These are phyloP conservation scores for Albula goreensis DNA, from an alignment of 2,113 vertebrate genomes.

Conservation along the genomic window DNA sequence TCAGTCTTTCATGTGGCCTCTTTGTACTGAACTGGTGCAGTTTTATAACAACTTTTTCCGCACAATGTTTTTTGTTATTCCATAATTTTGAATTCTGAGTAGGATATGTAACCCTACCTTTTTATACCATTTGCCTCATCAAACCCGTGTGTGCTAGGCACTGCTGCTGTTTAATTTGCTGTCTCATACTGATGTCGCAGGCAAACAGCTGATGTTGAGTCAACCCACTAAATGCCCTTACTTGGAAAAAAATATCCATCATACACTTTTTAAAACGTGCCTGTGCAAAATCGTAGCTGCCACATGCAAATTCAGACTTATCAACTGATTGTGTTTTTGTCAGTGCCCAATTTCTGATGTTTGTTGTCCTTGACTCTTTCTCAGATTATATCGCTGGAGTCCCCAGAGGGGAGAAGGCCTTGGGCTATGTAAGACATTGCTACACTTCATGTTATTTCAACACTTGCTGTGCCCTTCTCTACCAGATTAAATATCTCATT, in stretches of 20 bases:
- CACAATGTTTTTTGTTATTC: too few species aligned
- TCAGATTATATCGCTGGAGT: slow-evolving; percentile 93
- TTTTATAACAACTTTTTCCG: too few species aligned
- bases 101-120: too few species aligned
- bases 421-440: slow-evolving; percentile 84
- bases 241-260: too few species aligned
- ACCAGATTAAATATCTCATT: slow-evolving; percentile 18
- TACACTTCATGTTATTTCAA: slow-evolving; percentile 4
- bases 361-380: slow-evolving; percentile 27
- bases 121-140: too few species aligned
- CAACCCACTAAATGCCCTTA: too few species aligned
- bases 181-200: too few species aligned
- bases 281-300: background rate
- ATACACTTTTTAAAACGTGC: too few species aligned
- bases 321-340: background rate
- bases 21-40: background rate
- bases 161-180: too few species aligned
- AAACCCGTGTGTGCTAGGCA: too few species aligned
- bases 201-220: too few species aligned
- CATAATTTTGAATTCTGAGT: too few species aligned
- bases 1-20: background rate
- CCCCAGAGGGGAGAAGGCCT: slow-evolving; percentile 88
- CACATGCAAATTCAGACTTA: background rate
- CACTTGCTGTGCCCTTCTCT: background rate
- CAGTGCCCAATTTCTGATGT: background rate